Evolutionary conservation across 2,797 vertebrate genomes (phyloP).

Genomic region (Tokudaia muenninki): DNA sequence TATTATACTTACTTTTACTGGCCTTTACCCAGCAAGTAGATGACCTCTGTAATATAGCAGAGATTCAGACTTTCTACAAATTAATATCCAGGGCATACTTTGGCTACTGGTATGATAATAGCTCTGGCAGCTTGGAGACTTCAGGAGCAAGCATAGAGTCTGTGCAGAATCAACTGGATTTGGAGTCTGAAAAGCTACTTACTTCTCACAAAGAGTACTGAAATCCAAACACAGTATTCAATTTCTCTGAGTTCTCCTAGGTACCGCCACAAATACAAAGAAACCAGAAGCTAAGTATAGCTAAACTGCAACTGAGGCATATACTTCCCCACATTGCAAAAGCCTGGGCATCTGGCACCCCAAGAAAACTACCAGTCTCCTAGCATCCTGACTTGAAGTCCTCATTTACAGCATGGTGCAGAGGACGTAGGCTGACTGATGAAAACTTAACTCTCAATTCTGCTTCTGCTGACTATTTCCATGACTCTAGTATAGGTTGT

Average conservation of each 20-base stretch:
- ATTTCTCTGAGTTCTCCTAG: background rate
- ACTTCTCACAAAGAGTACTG: background rate
- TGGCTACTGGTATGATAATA: background rate
- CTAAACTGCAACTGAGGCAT: background rate
- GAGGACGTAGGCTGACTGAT: background rate
- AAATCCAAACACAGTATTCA: background rate
- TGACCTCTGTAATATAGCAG: background rate
- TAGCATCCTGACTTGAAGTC: background rate
- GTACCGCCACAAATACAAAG: background rate
- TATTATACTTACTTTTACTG: background rate
- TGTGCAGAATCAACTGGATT: background rate
- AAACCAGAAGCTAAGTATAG: background rate
- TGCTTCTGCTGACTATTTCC: background rate
- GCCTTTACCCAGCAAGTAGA: constrained; percentile 10
- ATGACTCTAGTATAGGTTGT: background rate
- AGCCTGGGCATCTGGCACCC: background rate
- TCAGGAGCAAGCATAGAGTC: background rate
- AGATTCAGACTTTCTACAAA: background rate
- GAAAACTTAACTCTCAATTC: constrained; percentile 19
- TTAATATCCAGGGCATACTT: constrained; percentile 23
- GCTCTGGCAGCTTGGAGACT: background rate
- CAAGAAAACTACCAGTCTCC: background rate
- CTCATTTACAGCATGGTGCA: background rate
- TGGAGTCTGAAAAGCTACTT: background rate
- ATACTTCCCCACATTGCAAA: background rate